Conservation (phyloP, 2,113 vertebrate genomes). For the Turdus rufiventris region DNA sequence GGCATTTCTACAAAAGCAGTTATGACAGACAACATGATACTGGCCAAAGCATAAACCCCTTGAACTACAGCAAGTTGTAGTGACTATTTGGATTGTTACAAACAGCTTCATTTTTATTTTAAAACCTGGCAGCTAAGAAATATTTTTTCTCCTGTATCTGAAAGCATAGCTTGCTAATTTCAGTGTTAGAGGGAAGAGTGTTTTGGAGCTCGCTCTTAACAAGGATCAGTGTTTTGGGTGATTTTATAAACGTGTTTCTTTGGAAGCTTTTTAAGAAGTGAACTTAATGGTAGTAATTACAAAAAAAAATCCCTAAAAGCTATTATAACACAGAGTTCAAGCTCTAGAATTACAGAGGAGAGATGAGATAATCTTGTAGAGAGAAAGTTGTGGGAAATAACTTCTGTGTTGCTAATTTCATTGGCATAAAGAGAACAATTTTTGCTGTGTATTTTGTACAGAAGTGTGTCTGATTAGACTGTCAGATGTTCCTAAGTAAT, state of each 20-base stretch:
- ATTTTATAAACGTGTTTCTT: neutral
- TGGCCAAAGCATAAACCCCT: neutral
- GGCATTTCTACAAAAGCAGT: neutral
- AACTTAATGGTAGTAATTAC: neutral
- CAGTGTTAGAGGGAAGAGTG: neutral
- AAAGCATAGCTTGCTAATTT: neutral
- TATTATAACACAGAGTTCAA: neutral
- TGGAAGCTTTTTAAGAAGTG: neutral
- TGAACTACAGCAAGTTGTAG: neutral
- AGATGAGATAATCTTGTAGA: neutral
- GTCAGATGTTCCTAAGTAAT: neutral
- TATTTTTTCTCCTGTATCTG: neutral
- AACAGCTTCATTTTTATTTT: neutral
- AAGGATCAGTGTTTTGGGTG: neutral
- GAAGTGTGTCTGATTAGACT: neutral
- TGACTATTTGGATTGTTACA: neutral
- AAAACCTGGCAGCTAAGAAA: neutral
- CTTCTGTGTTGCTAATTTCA: neutral
- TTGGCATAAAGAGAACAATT: neutral
- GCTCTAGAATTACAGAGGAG: neutral
- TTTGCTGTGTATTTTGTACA: neutral
- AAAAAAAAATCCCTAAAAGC: neutral
- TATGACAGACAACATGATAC: neutral
- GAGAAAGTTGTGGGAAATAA: neutral
- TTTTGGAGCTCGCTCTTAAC: neutral